Conservation (phyloP, 1,140 invertebrate genomes). For the Ostrea edulis region DNA sequence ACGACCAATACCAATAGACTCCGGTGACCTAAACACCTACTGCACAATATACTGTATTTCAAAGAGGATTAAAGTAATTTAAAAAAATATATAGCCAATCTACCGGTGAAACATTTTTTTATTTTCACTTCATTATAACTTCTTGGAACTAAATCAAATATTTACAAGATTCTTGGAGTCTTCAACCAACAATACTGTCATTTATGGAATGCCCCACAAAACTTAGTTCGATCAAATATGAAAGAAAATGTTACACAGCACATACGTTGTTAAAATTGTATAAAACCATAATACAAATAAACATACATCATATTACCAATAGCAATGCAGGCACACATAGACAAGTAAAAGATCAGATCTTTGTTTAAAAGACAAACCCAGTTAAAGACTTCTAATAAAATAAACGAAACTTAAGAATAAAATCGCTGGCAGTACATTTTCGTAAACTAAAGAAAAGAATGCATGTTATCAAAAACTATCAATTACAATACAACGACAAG, state of each 20-base stretch:
- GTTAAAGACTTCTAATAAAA: neutral
- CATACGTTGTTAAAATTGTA: neutral
- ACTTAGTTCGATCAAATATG: neutral
- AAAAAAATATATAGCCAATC: neutral
- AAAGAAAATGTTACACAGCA: neutral
- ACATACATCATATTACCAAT: neutral
- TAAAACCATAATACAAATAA: neutral
- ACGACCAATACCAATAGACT: too few species aligned
- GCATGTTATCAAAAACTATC: neutral
- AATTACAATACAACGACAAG: neutral
- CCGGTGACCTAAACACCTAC: too few species aligned
- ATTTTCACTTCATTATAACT: too few species aligned
- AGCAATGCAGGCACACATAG: neutral
- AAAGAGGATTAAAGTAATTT: neutral
- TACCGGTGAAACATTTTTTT: too few species aligned
- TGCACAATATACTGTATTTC: too few species aligned
- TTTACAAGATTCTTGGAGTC: neutral
- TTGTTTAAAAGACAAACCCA: neutral
- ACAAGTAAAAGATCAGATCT: neutral
- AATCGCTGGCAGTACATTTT: neutral
- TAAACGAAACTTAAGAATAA: neutral
- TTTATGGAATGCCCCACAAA: slow-evolving; percentile 32
- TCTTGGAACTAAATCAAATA: neutral
- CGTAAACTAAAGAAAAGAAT: neutral
- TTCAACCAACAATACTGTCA: neutral